A percentile compares a stretch with the other conserved stretches of the same genome.
phyloP scores from a whole-genome alignment of 2,113 vertebrate species.

The Calyptommatus sinebrachiatus region DNA sequence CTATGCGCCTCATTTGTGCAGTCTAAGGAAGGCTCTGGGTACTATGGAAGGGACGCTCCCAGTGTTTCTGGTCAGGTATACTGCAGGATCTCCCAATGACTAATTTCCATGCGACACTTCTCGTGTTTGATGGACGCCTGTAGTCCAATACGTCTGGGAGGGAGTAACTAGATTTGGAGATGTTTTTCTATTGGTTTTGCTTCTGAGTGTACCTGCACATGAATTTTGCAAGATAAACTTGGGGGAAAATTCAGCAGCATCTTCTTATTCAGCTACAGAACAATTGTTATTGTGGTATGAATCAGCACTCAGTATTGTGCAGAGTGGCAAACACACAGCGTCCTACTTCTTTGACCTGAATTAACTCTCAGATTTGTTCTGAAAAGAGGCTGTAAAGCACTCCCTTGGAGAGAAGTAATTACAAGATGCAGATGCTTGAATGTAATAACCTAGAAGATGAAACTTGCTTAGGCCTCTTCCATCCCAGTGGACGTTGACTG shows the following conservation, averaged over 20 bases:
- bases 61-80: no score
- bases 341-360: slow-evolving; percentile 25
- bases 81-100: no score
- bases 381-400: slow-evolving; percentile 20
- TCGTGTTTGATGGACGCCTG: neutral
- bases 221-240: fast-evolving
- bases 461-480: neutral
- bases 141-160: neutral
- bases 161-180: neutral
- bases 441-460: neutral
- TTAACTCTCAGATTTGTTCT: slow-evolving; percentile 26
- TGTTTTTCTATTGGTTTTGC: neutral
- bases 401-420: neutral
- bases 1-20: no score
- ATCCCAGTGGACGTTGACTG: no score
- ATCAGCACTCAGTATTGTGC: neutral
- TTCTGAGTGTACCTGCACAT: neutral
- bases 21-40: no score
- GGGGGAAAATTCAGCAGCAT: slow-evolving; percentile 3
- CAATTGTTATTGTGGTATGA: neutral
- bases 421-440: neutral
- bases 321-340: neutral
- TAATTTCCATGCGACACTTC: no score
- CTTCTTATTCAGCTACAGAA: neutral
- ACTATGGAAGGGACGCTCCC: no score